phyloP scores from a whole-genome alignment of 2,113 vertebrate species.

The Siniperca knerii region DNA sequence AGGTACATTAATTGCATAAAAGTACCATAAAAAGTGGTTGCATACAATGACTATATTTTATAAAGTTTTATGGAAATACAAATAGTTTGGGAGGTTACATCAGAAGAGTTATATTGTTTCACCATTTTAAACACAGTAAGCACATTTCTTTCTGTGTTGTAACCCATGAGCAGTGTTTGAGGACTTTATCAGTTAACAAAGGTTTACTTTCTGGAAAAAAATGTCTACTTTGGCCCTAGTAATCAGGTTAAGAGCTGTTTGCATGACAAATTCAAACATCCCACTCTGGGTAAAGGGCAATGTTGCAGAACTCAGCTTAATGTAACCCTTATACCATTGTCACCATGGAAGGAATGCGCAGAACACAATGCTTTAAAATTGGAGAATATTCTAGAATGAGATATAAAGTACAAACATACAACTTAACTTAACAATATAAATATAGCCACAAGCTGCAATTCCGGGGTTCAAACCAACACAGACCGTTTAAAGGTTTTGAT shows the following conservation, averaged over 20 bases:
- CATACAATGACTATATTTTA: not conserved
- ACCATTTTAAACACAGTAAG: not conserved
- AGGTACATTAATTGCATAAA: no score
- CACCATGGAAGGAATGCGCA: not conserved
- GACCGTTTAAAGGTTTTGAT: no score
- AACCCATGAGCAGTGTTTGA: slow-evolving; percentile 19
- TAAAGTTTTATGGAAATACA: not conserved
- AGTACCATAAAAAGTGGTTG: not conserved
- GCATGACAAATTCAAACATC: slow-evolving; percentile 39
- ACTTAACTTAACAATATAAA: not conserved
- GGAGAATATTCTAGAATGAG: no score
- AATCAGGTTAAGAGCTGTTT: slow-evolving; percentile 23
- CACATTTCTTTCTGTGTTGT: not conserved
- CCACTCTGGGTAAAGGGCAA: slow-evolving; percentile 49
- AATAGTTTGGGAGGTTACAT: no score
- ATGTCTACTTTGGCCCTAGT: slow-evolving; percentile 28
- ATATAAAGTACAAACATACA: not conserved
- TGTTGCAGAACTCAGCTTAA: not conserved
- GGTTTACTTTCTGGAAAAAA: slow-evolving; percentile 8
- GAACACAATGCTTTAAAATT: not conserved
- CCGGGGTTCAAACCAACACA: no score
- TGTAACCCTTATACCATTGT: not conserved
- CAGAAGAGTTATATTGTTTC: not conserved
- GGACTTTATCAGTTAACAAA: slow-evolving; percentile 40
- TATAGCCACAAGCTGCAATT: no score